Evolutionary conservation across 2,113 vertebrate genomes (phyloP), one percentile per base, ranked within the genome.

Genomic region (Psammodynastes pulverulentus): DNA sequence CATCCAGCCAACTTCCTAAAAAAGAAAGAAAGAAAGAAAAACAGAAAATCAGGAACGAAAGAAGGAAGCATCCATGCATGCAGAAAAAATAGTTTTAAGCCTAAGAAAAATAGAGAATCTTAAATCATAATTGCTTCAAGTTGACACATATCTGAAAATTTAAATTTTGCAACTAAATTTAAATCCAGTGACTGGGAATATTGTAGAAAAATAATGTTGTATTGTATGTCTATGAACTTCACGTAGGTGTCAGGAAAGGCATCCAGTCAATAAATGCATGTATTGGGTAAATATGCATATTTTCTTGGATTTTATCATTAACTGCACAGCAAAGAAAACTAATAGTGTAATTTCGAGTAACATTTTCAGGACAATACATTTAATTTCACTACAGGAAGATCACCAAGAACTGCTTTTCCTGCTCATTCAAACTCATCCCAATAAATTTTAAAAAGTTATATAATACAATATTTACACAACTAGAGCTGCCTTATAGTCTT

Each of bases 1-100:
- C 97, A 97, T 95, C 99, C 99, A 7, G 98, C 98, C 39, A 99
- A 96, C 92, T 98, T 99, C 96, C 99, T 99, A 93, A 85, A 96
- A 95, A 24, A 0, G n/a, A 84, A 39, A 1, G 9, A 54, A 56
- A 56, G 23, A 0, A 49, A 49, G 24, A 10, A 72, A 89, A 89
- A 43, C 45, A 29, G 54, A n/a, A 4, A 46, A 0, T n/a, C 15
- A 1, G 56, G 24, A 84, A 43, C 88, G 86, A 53, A 46, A 84
- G 39, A 92, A 79, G 67, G 79, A 34, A 17, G 12, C 90, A 34
- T 12, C 0, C n/a, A 34, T 34, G n/a, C 67, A 34, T 15, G 5
- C 67, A 34, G 67, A 7, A 51, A 86, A 87, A 26, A 86, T 29
- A 52, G 15, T 15, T 86, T 93, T 86, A 62, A 86, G 5, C 53